Percentiles rank a stretch among this genome's conserved stretches.
Evolutionary conservation across 2,888 invertebrate species (phyloP).

Genomic region (Torymus auratus): DNA sequence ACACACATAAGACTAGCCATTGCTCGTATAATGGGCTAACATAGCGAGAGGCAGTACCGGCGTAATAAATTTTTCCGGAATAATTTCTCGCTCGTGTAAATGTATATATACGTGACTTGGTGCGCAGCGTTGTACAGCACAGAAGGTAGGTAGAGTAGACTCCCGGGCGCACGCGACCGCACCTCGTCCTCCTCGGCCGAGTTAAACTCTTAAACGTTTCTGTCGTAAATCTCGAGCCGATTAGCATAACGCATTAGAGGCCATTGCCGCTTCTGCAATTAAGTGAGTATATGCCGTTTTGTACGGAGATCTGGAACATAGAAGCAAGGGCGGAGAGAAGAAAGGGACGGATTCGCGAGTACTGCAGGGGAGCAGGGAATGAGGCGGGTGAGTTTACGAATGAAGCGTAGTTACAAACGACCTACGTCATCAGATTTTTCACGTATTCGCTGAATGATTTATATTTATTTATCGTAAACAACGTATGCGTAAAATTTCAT

Average conservation of each 20-base stretch:
- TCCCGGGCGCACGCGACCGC: conserved; percentile 46
- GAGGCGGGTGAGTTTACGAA: too few relatives aligned
- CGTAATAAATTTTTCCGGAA: conserved; percentile 47
- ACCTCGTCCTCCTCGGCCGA: conserved; percentile 41
- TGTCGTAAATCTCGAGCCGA: conserved; percentile 60
- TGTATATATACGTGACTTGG: background rate
- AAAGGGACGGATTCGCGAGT: background rate
- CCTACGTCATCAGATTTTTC: too few relatives aligned
- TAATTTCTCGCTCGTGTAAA: conserved; percentile 34
- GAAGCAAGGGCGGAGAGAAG: background rate
- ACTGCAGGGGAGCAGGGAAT: background rate
- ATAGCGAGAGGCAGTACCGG: conserved; percentile 11
- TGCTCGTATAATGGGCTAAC: conserved; percentile 7
- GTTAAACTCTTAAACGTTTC: conserved; percentile 60
- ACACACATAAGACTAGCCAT: background rate
- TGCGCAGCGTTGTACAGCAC: background rate
- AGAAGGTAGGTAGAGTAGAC: background rate
- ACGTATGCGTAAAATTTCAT: too few relatives aligned
- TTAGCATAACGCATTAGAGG: conserved; percentile 72
- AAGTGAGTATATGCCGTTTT: conserved; percentile 64
- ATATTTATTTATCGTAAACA: too few relatives aligned
- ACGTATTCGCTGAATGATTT: too few relatives aligned
- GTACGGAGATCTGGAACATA: background rate
- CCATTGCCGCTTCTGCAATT: conserved; percentile 69
- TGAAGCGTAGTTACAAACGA: too few relatives aligned